phyloP scores from a whole-genome alignment of 2,888 invertebrate genomes.

The Agapetus fuscipes region DNA sequence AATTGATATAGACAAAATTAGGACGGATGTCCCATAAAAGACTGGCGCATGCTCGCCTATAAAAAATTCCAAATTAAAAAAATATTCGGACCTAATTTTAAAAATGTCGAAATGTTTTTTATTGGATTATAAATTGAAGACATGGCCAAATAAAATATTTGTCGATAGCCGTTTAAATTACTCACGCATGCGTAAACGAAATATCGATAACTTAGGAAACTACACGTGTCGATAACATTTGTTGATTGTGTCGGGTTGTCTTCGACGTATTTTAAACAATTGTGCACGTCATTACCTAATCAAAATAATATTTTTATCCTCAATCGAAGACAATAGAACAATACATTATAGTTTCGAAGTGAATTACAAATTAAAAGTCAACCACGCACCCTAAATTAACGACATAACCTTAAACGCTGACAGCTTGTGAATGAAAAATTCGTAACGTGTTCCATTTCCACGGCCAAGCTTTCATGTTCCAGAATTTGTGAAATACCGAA shows the following conservation, averaged over 20 bases:
- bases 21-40: too few species aligned
- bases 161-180: slow-evolving; percentile 3
- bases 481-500: too few species aligned
- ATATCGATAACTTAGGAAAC: slow-evolving; percentile 17
- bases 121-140: too few species aligned
- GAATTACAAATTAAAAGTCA: slow-evolving; percentile 2
- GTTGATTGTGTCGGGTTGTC: slow-evolving; percentile 17
- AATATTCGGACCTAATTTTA: too few species aligned
- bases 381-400: slow-evolving; percentile 9
- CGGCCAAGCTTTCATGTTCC: slow-evolving; percentile 11
- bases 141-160: too few species aligned
- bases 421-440: slow-evolving; percentile 15
- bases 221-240: slow-evolving; percentile 19
- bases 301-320: slow-evolving; percentile 11
- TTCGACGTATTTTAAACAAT: slow-evolving; percentile 16
- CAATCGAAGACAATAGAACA: slow-evolving; percentile 3
- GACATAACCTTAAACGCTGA: slow-evolving; percentile 19
- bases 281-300: slow-evolving; percentile 14
- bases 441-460: slow-evolving; percentile 15
- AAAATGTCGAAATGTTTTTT: too few species aligned
- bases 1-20: too few species aligned
- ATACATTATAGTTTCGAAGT: slow-evolving; percentile 3
- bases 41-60: too few species aligned
- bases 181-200: slow-evolving; percentile 15
- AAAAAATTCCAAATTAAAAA: too few species aligned